Conservation (phyloP, 1,140 invertebrate species). For the Helicoverpa zea region DNA sequence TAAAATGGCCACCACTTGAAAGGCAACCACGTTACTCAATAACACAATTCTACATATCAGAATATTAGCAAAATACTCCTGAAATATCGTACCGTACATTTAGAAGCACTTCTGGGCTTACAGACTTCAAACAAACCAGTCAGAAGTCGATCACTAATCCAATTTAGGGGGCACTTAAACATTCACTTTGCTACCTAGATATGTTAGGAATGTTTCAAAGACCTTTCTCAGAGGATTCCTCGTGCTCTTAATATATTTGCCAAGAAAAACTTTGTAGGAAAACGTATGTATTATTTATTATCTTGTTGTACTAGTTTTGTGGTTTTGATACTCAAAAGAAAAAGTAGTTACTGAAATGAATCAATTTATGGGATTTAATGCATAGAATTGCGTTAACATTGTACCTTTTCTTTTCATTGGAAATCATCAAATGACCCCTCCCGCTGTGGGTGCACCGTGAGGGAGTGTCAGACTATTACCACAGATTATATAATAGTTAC, state of each 20-base stretch:
- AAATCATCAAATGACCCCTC: no score
- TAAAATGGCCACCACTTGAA: no score
- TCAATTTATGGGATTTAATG: no score
- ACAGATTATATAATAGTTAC: no score
- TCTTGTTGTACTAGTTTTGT: not conserved
- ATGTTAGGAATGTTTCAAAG: slow-evolving; percentile 15
- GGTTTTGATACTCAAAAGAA: not conserved
- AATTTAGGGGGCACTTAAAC: slow-evolving; percentile 4
- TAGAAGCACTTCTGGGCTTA: not conserved
- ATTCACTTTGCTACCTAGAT: slow-evolving; percentile 24
- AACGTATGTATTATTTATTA: not conserved
- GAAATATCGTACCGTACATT: not conserved
- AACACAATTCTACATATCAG: not conserved
- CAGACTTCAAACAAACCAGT: slow-evolving; percentile 18
- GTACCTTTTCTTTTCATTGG: no score
- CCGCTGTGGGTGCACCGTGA: no score
- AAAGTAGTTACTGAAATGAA: no score
- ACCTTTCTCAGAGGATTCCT: not conserved
- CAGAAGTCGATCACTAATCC: slow-evolving; percentile 10
- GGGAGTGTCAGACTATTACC: no score
- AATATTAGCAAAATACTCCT: not conserved
- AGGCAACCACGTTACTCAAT: not conserved
- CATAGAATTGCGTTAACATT: no score
- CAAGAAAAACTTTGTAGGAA: not conserved
- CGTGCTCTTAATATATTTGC: slow-evolving; percentile 19